Conservation (phyloP, 2,797 vertebrate genomes). For the Etheostoma nigrum region DNA sequence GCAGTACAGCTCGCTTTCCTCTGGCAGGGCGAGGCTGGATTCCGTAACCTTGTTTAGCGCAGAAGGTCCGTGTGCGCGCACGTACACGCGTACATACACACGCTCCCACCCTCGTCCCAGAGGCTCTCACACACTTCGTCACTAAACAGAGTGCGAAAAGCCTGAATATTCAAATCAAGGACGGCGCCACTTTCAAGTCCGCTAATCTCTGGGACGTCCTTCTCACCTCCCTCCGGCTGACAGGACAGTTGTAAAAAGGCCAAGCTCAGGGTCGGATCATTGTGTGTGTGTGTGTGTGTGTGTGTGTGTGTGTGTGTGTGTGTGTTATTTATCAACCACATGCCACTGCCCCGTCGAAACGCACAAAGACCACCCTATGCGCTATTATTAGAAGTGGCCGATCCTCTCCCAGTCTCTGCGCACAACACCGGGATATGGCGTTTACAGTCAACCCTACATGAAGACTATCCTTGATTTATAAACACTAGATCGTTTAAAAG, state of each 20-base stretch:
- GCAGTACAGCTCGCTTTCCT: slow-evolving; percentile 66
- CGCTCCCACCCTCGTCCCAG: neutral
- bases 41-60: slow-evolving; percentile 85
- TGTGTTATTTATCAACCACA: slow-evolving; percentile 82
- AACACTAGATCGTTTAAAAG: slow-evolving; percentile 25
- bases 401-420: slow-evolving; percentile 65
- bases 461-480: slow-evolving; percentile 9
- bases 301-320: slow-evolving; percentile 45
- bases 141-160: slow-evolving; percentile 70
- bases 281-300: slow-evolving; percentile 34
- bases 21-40: slow-evolving; percentile 84
- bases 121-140: slow-evolving; percentile 46
- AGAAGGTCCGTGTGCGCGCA: slow-evolving; percentile 80
- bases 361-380: slow-evolving; percentile 85
- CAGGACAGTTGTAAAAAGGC: slow-evolving; percentile 55
- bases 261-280: slow-evolving; percentile 70
- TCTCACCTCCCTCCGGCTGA: slow-evolving; percentile 61
- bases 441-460: slow-evolving; percentile 8
- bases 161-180: slow-evolving; percentile 63
- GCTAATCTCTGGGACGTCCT: slow-evolving; percentile 63
- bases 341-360: slow-evolving; percentile 83
- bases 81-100: slow-evolving; percentile 51
- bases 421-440: slow-evolving; percentile 53
- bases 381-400: slow-evolving; percentile 84
- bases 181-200: slow-evolving; percentile 72